Evolutionary conservation across 2,888 invertebrate genomes (phyloP).

Genomic region (Parnassius mnemosyne): DNA sequence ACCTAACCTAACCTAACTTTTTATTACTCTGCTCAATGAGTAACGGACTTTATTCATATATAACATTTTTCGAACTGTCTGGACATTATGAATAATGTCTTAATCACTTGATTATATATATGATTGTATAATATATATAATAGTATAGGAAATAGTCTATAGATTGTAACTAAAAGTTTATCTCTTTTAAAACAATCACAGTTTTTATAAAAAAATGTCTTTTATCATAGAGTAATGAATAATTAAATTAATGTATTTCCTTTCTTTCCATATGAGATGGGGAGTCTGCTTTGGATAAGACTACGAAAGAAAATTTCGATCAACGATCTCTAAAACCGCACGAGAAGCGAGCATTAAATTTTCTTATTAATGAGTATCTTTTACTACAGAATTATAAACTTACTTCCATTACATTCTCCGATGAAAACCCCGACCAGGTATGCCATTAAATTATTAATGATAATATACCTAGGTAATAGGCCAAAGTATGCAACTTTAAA

Average conservation of each 20-base stretch:
- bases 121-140: too few species aligned
- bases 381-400: slow-evolving; percentile 89
- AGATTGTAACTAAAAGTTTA: too few species aligned
- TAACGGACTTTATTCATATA: too few species aligned
- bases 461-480: neutral
- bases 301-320: slow-evolving; percentile 52
- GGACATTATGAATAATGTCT: too few species aligned
- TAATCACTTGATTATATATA: too few species aligned
- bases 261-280: slow-evolving; percentile 52
- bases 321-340: slow-evolving; percentile 86
- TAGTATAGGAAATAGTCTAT: too few species aligned
- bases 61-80: too few species aligned
- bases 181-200: too few species aligned
- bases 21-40: too few species aligned
- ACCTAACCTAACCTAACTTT: too few species aligned
- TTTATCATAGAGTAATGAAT: too few species aligned
- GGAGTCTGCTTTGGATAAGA: slow-evolving; percentile 67
- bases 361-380: slow-evolving; percentile 92
- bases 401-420: slow-evolving; percentile 93
- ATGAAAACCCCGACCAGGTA: slow-evolving; percentile 94
- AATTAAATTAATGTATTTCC: neutral
- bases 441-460: neutral
- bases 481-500: neutral
- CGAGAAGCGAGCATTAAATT: slow-evolving; percentile 91
- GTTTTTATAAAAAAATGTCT: too few species aligned